phyloP scores from a whole-genome alignment of 1,140 invertebrate species.

The Drosophila punjabiensis region DNA sequence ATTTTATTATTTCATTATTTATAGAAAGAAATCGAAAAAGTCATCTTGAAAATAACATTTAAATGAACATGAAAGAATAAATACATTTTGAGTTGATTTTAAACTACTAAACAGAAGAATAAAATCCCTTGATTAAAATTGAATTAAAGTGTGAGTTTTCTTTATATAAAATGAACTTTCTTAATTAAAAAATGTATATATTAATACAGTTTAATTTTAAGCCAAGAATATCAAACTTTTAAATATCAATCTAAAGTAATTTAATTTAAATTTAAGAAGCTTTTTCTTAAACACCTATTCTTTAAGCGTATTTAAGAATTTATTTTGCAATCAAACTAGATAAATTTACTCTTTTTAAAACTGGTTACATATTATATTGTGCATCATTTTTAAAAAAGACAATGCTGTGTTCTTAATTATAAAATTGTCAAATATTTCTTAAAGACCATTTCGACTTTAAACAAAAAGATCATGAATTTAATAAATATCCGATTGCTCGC shows the following conservation, averaged over 20 bases:
- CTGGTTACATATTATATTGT: neutral
- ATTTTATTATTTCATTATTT: too few species aligned
- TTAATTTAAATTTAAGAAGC: neutral
- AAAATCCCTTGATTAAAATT: too few species aligned
- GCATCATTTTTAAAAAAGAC: neutral
- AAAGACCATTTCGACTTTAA: neutral
- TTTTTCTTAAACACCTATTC: neutral
- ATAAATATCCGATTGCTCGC: neutral
- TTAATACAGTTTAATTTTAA: neutral
- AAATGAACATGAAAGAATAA: neutral
- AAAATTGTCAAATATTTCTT: neutral
- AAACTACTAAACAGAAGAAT: neutral
- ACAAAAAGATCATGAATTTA: neutral
- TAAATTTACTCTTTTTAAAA: neutral
- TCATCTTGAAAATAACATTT: slow-evolving; percentile 49
- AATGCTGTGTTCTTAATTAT: neutral
- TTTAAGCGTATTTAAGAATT: neutral
- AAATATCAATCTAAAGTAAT: neutral
- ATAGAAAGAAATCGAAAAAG: slow-evolving; percentile 4
- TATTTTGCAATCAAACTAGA: too few species aligned
- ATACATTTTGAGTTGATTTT: neutral
- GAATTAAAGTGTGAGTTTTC: neutral
- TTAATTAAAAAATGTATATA: neutral
- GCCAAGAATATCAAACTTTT: neutral
- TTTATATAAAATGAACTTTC: neutral